Evolutionary conservation across 2,797 vertebrate species (phyloP).

Genomic region (Gymnoscopelus braueri): DNA sequence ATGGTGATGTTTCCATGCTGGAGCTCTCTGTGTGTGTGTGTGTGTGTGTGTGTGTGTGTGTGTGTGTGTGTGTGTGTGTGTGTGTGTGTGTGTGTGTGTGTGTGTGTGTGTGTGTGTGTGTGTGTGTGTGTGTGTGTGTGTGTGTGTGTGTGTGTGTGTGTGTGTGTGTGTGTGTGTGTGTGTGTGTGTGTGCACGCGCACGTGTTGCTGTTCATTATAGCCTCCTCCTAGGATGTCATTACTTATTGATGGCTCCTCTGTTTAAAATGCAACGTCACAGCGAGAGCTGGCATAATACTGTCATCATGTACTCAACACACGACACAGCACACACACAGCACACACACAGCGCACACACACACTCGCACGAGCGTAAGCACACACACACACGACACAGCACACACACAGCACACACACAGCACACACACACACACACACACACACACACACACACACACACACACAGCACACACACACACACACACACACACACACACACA

Average conservation of each 20-base stretch:
- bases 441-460: neutral
- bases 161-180: too few relatives aligned
- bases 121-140: neutral
- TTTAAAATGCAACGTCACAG: slow-evolving; percentile 68
- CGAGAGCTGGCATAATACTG: slow-evolving; percentile 58
- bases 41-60: neutral
- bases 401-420: neutral
- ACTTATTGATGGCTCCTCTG: slow-evolving; percentile 64
- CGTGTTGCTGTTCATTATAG: slow-evolving; percentile 48
- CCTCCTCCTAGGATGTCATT: slow-evolving; percentile 58
- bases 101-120: too few relatives aligned
- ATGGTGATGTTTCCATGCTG: neutral
- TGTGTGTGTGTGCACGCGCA: neutral
- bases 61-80: neutral
- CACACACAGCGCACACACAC: slow-evolving; percentile 1
- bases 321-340: slow-evolving; percentile 17
- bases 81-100: neutral
- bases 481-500: slow-evolving; percentile 7
- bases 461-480: slow-evolving; percentile 2
- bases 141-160: neutral
- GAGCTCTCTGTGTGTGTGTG: neutral
- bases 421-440: slow-evolving; percentile 1
- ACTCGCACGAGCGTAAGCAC: neutral
- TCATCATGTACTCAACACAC: slow-evolving; percentile 13
- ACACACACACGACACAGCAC: slow-evolving; percentile 1